Conservation (phyloP, 2,888 invertebrate genomes). For the Camponotus fellah region DNA sequence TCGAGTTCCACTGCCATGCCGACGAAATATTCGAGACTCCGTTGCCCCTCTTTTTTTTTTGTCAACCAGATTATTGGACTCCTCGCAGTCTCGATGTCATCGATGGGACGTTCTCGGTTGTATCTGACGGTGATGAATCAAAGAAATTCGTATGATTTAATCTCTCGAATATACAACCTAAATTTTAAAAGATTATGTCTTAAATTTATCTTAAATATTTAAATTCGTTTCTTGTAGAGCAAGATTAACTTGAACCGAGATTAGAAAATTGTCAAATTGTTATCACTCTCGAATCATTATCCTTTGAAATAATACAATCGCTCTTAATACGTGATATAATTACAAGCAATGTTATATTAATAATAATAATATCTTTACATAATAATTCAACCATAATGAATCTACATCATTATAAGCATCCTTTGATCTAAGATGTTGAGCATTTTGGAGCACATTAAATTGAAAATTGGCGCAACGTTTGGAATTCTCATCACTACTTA, state of each 20-base stretch:
- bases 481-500: not conserved
- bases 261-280: not conserved
- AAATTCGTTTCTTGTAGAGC: not conserved
- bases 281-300: not conserved
- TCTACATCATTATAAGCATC: not conserved
- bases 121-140: conserved; percentile 32
- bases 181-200: not conserved
- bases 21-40: conserved; percentile 57
- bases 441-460: not conserved
- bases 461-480: not conserved
- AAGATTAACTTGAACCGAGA: not conserved
- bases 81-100: conserved; percentile 47
- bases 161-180: not conserved
- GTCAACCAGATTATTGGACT: conserved; percentile 55
- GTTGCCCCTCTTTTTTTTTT: conserved; percentile 53
- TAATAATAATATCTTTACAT: conserved; percentile 4
- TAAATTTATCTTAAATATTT: not conserved
- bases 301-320: not conserved
- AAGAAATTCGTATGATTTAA: conserved; percentile 29
- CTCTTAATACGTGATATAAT: not conserved
- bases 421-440: not conserved
- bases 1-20: conserved; percentile 47
- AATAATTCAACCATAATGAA: not conserved
- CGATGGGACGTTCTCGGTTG: conserved; percentile 48
- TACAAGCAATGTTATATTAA: not conserved